Percentiles rank a stretch among this genome's conserved stretches.
phyloP scores from a whole-genome alignment of 2,113 vertebrate genomes.

The Hippopotamus amphibius region DNA sequence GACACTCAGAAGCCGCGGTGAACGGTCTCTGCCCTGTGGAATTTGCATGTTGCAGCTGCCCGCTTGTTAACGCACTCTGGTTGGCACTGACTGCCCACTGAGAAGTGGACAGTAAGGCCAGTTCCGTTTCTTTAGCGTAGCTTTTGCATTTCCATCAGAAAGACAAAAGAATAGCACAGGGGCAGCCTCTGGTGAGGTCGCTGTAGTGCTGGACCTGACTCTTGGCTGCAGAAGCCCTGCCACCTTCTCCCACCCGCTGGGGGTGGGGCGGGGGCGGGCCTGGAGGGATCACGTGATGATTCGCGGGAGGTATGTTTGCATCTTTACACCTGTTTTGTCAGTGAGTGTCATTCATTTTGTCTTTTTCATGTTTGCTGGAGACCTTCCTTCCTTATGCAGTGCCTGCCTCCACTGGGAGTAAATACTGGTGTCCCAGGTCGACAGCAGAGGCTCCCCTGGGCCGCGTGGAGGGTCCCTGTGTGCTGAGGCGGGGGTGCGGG shows the following conservation, averaged over 20 bases:
- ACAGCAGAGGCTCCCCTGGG: not conserved
- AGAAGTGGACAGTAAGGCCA: not conserved
- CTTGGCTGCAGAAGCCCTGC: not conserved
- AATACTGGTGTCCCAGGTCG: no score
- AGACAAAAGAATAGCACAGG: accelerated
- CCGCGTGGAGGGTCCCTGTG: not conserved
- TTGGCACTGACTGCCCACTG: not conserved
- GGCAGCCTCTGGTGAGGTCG: accelerated
- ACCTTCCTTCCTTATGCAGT: not conserved
- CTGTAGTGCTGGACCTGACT: not conserved
- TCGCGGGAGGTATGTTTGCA: accelerated
- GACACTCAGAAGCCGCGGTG: accelerated
- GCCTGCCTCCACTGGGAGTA: not conserved
- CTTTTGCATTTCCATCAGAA: accelerated
- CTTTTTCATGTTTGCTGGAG: not conserved
- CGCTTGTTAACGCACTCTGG: not conserved
- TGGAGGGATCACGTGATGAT: not conserved
- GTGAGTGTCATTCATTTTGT: not conserved
- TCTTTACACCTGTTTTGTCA: not conserved
- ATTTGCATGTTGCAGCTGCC: accelerated
- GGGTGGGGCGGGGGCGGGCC: not conserved
- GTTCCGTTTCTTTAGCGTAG: accelerated
- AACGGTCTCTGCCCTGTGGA: no score
- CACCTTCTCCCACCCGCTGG: not conserved
- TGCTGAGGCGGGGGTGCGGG: not conserved